Evolutionary conservation across 2,113 vertebrate species (phyloP), one percentile per base, ranked within the genome.

Genomic region (Phodopus roborovskii): DNA sequence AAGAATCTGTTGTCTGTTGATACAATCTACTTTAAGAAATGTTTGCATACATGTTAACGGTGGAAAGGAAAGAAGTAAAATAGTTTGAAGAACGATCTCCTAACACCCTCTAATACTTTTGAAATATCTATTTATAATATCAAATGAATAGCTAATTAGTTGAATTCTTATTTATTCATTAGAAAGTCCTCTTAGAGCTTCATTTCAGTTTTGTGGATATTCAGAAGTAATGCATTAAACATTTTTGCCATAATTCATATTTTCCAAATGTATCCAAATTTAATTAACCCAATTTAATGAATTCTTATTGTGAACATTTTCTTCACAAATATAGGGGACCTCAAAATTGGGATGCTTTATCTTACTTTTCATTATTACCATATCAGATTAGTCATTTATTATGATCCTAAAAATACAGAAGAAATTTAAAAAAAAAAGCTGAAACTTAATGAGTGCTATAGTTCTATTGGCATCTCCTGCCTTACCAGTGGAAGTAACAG

Each of bases 211-310:
- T 81, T 73, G 36, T 85, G 17, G 75, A 50, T 95, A 93, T 87
- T 28, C 94, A 33, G 79, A 92, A 86, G 48, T 82, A 96, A 93
- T 9, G 83, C 3, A 75, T 90, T 93, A 24, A 60, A 24, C 87
- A 91, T 74, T 60, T 30, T 86, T 83, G 16, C 12, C 68, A 50
- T 74, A 92, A 73, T 78, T 97, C 45, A 64, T 89, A 74, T 71
- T 83, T 91, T 78, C 74, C 60, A 88, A 94, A 95, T 91, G 81
- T 39, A 79, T 36, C 13, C 19, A 62, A 90, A n/a, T 45, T 95
- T 73, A 96, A 91, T 68, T 84, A 88, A 95, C 28, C 64, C 42
- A 75, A 75, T 90, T 92, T 96, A 94, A 94, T 92, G 60, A 88
- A 79, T 90, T 56, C 15, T n/a, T 92, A 50, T 42, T 91, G 36